Evolutionary conservation across 2,113 vertebrate species (phyloP), one percentile per base, ranked within the genome.

Genomic region (Mellivora capensis): DNA sequence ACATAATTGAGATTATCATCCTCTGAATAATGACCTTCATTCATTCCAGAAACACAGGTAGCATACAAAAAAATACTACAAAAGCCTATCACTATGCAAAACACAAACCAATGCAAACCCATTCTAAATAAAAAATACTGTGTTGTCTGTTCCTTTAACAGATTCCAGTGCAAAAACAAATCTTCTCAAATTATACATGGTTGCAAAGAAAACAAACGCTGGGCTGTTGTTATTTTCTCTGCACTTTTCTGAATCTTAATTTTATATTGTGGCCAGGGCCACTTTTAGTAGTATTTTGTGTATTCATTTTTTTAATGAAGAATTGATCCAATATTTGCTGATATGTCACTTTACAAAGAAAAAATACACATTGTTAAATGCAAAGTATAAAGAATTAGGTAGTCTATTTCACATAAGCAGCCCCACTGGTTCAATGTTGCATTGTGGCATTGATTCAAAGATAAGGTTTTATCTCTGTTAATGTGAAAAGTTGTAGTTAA

Each of bases 241-340:
- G 34, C 17, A 25, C 13, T 91, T 94, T 76, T 49, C 62, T 79
- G 37, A 93, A 81, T 84, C 54, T 67, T 84, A 62, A 74, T 62
- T 96, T 96, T 80, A 82, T 18, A 90, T 82, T 39, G 52, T 72
- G 27, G 11, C 17, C 61, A 84, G 49, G 23, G 12, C 29, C 25
- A 18, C 47, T 10, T 7, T 5, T 11, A 95, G 34, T 34, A 93
- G 57, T n/a, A 90, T 47, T 69, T 44, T 80, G n/a, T 67, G 17
- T 39, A 91, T 4, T 93, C 21, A n/a, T 44, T 67, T 74, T 88
- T 88, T 96, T 94, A 62, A 94, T 59, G 17, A 97, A 90, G 31
- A 79, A 81, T 3, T 88, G 31, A 20, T 72, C 37, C 86, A 49
- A 71, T 52, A 94, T 61, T 81, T 31, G 21, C 8, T 10, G 23